These are phyloP conservation scores for Emydocephalus ijimae DNA, from an alignment of 2,113 vertebrate genomes.

Conservation along the genomic window DNA sequence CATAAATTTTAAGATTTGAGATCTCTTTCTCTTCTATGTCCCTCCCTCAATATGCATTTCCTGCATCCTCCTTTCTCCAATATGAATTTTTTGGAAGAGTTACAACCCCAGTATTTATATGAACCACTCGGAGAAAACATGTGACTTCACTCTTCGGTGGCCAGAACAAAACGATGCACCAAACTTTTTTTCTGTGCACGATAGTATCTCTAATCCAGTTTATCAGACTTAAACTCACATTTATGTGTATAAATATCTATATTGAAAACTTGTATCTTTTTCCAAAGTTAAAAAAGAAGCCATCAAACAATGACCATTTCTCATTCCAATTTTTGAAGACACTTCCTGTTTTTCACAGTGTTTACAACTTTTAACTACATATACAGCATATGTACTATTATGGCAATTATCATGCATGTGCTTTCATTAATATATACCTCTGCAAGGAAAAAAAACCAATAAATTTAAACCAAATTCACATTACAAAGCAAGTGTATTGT, in stretches of 20 bases:
- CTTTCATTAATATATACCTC: neutral
- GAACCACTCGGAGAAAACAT: neutral
- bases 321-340: neutral
- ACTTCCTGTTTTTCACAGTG: neutral
- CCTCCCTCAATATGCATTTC: neutral
- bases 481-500: conserved; percentile 20
- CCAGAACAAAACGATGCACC: neutral
- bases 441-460: neutral
- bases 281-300: neutral
- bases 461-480: neutral
- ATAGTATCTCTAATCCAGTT: neutral
- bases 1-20: neutral
- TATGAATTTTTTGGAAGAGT: neutral
- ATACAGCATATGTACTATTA: neutral
- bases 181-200: neutral
- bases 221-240: too few relatives aligned
- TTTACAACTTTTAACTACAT: rapidly evolving
- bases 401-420: neutral
- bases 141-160: neutral
- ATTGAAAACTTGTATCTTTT: rapidly evolving
- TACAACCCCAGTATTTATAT: neutral
- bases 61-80: neutral
- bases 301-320: neutral
- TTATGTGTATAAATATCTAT: neutral
- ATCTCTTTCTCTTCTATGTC: neutral